Percentiles rank a stretch among this genome's conserved stretches.
Evolutionary conservation across 2,888 invertebrate species (phyloP).

Genomic region (Sminthurides aquaticus): DNA sequence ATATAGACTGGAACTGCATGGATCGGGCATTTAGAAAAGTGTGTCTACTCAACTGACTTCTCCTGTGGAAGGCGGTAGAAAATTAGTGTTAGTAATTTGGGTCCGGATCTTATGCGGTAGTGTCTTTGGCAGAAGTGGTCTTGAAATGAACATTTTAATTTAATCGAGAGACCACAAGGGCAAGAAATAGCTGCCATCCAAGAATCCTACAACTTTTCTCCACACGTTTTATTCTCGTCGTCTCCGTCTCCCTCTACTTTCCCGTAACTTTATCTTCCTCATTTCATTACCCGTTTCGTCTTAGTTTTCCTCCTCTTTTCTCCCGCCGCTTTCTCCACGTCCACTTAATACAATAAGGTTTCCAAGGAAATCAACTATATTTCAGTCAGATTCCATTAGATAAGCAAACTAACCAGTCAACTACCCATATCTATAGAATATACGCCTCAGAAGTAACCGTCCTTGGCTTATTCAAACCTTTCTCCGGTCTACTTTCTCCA

Average conservation of each 20-base stretch:
- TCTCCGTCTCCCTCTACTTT: background rate
- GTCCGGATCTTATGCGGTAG: slow-evolving; percentile 3
- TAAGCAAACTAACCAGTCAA: too few relatives aligned
- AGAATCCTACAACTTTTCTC: background rate
- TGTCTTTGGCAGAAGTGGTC: slow-evolving; percentile 23
- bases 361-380: background rate
- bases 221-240: background rate
- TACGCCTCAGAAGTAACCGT: too few relatives aligned
- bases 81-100: background rate
- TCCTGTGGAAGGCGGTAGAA: background rate
- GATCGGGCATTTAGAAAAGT: too few relatives aligned
- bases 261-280: background rate
- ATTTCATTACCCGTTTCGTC: too few relatives aligned
- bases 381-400: background rate
- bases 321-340: background rate
- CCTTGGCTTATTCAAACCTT: too few relatives aligned
- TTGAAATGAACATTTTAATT: slow-evolving; percentile 14
- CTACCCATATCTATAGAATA: too few relatives aligned
- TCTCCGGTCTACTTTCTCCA: too few relatives aligned
- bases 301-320: background rate
- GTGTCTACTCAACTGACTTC: too few relatives aligned
- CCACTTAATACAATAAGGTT: background rate
- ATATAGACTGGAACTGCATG: too few relatives aligned
- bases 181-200: background rate
- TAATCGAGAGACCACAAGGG: slow-evolving; percentile 21